Conservation (phyloP, 2,797 vertebrate genomes). For the Chelmon rostratus region DNA sequence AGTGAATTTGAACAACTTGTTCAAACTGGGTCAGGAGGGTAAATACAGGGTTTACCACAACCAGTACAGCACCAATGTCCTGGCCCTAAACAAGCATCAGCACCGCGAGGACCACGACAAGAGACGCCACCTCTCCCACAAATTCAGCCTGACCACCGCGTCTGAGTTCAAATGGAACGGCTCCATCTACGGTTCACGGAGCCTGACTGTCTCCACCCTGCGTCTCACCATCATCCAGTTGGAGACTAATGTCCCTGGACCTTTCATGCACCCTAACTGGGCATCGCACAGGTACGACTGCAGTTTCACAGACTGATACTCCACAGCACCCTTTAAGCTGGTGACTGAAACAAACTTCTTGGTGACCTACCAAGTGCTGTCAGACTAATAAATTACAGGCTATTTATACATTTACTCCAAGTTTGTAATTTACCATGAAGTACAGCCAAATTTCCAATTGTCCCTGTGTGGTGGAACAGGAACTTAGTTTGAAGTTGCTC, state of each 20-base stretch:
- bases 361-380: not conserved
- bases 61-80: slow-evolving; percentile 96
- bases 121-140: slow-evolving; percentile 97
- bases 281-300: slow-evolving; percentile 93
- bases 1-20: slow-evolving; percentile 89
- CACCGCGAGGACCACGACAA: slow-evolving; percentile 99
- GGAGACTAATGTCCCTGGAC: slow-evolving; percentile 94
- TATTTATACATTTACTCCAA: not conserved
- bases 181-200: slow-evolving; percentile 94
- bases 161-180: slow-evolving; percentile 99
- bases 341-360: not conserved
- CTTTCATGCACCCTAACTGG: slow-evolving; percentile 99
- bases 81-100: slow-evolving; percentile 98
- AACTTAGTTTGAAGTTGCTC: too few species aligned
- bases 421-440: not conserved
- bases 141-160: slow-evolving; percentile 95
- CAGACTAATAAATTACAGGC: not conserved
- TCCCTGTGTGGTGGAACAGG: too few species aligned
- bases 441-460: not conserved
- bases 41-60: slow-evolving; percentile 98
- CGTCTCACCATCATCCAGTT: slow-evolving; percentile 97
- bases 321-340: not conserved
- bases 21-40: slow-evolving; percentile 96
- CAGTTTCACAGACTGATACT: not conserved
- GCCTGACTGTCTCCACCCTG: slow-evolving; percentile 94